A percentile compares a stretch with the other conserved stretches of the same genome.
phyloP scores from a whole-genome alignment of 2,888 invertebrate species.

The Diadegma fenestrale region DNA sequence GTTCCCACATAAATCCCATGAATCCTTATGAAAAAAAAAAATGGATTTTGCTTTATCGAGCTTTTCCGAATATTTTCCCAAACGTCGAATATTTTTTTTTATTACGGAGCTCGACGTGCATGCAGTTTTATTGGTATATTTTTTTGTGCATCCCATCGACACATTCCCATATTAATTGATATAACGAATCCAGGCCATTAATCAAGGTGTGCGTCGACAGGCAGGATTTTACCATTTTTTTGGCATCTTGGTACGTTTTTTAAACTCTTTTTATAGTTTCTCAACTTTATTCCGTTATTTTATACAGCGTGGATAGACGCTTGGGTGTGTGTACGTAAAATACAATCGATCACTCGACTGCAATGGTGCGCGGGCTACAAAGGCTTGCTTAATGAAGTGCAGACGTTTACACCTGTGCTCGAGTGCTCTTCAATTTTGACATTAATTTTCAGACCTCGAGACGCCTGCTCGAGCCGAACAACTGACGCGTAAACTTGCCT shows the following conservation, averaged over 20 bases:
- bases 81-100: conserved; percentile 32
- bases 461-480: conserved; percentile 38
- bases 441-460: conserved; percentile 2
- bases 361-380: neutral
- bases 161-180: neutral
- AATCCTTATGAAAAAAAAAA: neutral
- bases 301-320: neutral
- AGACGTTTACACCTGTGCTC: conserved; percentile 18
- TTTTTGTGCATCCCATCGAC: neutral
- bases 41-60: neutral
- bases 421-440: conserved; percentile 21
- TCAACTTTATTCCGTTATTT: neutral
- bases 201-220: neutral
- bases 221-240: neutral
- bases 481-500: conserved; percentile 41
- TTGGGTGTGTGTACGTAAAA: neutral
- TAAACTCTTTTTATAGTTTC: neutral
- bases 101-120: conserved; percentile 34
- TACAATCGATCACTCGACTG: conserved; percentile 17
- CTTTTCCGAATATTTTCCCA: neutral
- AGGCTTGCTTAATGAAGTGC: conserved; percentile 15
- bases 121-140: neutral
- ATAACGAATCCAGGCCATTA: neutral
- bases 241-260: neutral
- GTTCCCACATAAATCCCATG: conserved; percentile 46